Evolutionary conservation across 1,140 invertebrate genomes (phyloP), one percentile per base, ranked within the genome.

Genomic region (Saccostrea echinata): DNA sequence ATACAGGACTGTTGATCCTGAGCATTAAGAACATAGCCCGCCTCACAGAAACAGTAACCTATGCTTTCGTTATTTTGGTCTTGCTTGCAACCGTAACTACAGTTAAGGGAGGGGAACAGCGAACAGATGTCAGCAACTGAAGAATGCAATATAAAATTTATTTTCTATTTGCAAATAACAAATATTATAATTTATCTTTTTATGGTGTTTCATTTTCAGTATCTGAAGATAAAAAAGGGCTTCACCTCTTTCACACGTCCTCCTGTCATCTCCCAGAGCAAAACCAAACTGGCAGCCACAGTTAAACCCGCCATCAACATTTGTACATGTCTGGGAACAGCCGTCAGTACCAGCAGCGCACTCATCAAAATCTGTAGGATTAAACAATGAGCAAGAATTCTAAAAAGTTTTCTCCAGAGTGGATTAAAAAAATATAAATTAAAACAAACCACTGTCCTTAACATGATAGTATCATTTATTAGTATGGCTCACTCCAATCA

Each of bases 231-330:
- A 3, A 80, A 80, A 83, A 52, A 0, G 13, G 35, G 35, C 33
- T 1, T 16, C 84, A 53, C 61, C 61, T 84, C 57, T 84, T 30
- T 9, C 52, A 51, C 89, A 90, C 1, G 87, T 81, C 27, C 53
- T 64, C 16, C 84, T 81, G 87, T 92, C 89, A 6, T 88, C 89
- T n/a, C 11, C 43, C 13, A 90, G 61, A 27, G 18, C 16, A 76
- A 86, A 88, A 35, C 89, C 89, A 53, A 80, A 85, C 33, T 84
- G n/a, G 83, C 89, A 90, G 0, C 21, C 24, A 85, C 89, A 90
- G 16, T 88, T 52, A 35, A 86, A 90, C 18, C 87, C 76, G 6
- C 89, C 89, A 27, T 81, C 57, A 0, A 57, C 83, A 57, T 90
- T 88, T 30, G 55, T 51, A 35, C 89, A 90, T 4, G 51, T 64